A percentile compares a stretch with the other conserved stretches of the same genome.
These are phyloP conservation scores for Triops longicaudatus DNA, from an alignment of 1,140 invertebrate species.

Conservation along the genomic window DNA sequence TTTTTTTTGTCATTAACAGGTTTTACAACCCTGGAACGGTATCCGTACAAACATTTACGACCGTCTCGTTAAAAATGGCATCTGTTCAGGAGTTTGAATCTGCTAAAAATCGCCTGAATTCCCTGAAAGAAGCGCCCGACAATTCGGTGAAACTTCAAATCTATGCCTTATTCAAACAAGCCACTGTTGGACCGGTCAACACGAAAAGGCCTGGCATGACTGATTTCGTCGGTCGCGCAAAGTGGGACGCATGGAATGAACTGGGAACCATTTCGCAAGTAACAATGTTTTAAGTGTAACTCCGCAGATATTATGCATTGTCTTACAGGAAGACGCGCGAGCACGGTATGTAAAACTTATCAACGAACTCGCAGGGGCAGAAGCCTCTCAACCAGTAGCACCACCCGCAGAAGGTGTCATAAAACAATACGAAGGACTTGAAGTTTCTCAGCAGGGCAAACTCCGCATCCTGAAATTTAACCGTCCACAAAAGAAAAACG, in stretches of 20 bases:
- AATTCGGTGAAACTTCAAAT: slow-evolving; percentile 50
- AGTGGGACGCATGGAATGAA: slow-evolving; percentile 54
- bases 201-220: slow-evolving; percentile 50
- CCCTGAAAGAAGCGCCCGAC: slow-evolving; percentile 37
- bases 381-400: slow-evolving; percentile 24
- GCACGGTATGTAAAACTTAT: slow-evolving; percentile 36
- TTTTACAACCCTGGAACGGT: background rate
- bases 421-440: slow-evolving; percentile 28
- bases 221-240: slow-evolving; percentile 52
- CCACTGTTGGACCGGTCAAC: slow-evolving; percentile 47
- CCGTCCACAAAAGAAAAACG: slow-evolving; percentile 67
- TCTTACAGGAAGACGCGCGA: slow-evolving; percentile 40
- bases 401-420: background rate
- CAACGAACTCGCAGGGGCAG: slow-evolving; percentile 35
- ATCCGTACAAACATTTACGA: background rate
- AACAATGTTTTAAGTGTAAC: background rate
- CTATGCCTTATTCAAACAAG: slow-evolving; percentile 53
- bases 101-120: slow-evolving; percentile 30
- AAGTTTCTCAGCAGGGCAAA: slow-evolving; percentile 40
- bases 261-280: slow-evolving; percentile 43
- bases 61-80: background rate
- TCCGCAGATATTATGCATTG: background rate
- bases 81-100: slow-evolving; percentile 29
- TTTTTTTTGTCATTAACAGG: background rate
- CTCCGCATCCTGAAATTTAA: slow-evolving; percentile 60